These are phyloP conservation scores for Oncorhynchus gorbuscha DNA, from an alignment of 2,113 vertebrate species.

Conservation along the genomic window DNA sequence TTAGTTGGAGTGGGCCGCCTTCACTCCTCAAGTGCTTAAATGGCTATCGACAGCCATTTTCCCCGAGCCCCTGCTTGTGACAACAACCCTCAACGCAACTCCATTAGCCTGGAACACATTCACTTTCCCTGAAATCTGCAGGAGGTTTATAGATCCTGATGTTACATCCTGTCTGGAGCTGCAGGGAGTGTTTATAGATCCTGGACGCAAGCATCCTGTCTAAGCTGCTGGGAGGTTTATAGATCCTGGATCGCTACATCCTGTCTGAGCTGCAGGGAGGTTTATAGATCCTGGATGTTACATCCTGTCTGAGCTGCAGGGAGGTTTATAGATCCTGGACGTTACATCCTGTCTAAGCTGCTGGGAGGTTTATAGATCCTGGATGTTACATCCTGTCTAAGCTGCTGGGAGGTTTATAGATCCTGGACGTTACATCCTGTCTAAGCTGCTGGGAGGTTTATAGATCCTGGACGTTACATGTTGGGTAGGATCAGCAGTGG, in stretches of 20 bases:
- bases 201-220: not conserved
- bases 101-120: not conserved
- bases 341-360: too few species aligned
- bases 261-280: not conserved
- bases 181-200: not conserved
- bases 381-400: not conserved
- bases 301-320: not conserved
- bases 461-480: too few species aligned
- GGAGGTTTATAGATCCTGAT: not conserved
- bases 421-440: too few species aligned
- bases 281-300: not conserved
- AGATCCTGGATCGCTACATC: not conserved
- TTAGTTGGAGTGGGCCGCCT: constrained; percentile 20
- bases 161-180: not conserved
- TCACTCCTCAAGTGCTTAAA: constrained; percentile 26
- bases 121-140: constrained; percentile 1
- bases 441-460: too few species aligned
- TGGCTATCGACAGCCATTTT: constrained; percentile 30
- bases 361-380: too few species aligned
- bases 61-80: constrained; percentile 20
- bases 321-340: too few species aligned
- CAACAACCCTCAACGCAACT: not conserved
- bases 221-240: constrained; percentile 1
- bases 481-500: too few species aligned
- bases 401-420: too few species aligned